These are phyloP conservation scores for Ascidia mentula DNA, from an alignment of 23 tunicate species.

Conservation along the genomic window DNA sequence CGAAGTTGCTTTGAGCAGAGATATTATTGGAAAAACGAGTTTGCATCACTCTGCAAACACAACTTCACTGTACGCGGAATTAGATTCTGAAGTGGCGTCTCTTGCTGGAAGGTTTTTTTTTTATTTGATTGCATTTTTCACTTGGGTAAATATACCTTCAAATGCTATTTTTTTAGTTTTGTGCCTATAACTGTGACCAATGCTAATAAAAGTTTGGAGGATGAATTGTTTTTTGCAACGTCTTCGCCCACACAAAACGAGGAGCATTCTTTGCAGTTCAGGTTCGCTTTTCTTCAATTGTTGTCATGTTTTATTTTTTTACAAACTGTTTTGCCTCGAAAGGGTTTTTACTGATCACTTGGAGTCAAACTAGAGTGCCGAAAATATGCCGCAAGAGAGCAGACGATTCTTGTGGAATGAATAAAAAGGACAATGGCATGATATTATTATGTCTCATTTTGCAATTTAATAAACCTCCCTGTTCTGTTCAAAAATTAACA, in stretches of 20 bases:
- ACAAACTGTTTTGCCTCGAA: neutral
- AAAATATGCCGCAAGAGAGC: too few species aligned
- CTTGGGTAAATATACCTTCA: too few species aligned
- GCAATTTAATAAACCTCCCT: too few species aligned
- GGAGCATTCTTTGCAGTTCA: neutral
- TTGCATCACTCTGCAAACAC: constrained; percentile 4
- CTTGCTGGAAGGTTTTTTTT: constrained; percentile 62
- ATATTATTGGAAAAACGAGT: too few species aligned
- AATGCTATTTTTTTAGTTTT: constrained; percentile 1
- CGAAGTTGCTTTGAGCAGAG: too few species aligned
- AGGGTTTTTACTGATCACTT: neutral
- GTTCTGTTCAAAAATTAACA: too few species aligned
- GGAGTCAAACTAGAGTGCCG: too few species aligned
- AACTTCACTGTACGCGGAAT: constrained; percentile 46
- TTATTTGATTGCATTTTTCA: too few species aligned
- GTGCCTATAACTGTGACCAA: neutral
- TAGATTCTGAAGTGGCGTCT: constrained; percentile 49
- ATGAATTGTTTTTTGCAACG: neutral
- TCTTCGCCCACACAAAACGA: neutral
- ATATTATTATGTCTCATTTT: too few species aligned
- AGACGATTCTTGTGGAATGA: too few species aligned
- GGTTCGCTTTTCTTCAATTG: neutral
- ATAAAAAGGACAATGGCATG: too few species aligned
- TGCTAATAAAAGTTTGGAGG: neutral
- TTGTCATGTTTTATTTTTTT: too few species aligned